Conservation (phyloP, 2,113 vertebrate species). For the Cariama cristata region DNA sequence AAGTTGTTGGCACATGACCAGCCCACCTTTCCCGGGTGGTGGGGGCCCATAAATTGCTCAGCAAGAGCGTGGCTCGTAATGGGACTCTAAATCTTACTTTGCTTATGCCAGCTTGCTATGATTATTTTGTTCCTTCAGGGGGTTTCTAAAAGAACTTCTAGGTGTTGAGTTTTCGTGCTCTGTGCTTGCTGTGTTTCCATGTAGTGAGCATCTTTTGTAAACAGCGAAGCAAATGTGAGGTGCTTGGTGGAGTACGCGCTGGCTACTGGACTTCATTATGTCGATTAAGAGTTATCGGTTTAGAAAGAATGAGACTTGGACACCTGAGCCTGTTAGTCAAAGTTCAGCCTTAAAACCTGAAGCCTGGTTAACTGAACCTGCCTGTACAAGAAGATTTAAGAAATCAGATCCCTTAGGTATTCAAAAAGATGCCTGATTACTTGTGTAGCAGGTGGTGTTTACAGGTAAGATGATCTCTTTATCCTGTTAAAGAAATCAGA, state of each 20-base stretch:
- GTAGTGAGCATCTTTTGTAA: not conserved
- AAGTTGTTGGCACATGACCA: not conserved
- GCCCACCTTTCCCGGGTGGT: not conserved
- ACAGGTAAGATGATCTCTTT: conserved; percentile 12
- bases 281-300: not conserved
- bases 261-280: not conserved
- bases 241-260: not conserved
- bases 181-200: not conserved
- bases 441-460: not conserved
- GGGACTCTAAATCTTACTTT: not conserved
- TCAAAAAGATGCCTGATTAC: not conserved
- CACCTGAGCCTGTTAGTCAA: conserved; percentile 34
- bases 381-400: not conserved
- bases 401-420: not conserved
- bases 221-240: not conserved
- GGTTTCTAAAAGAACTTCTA: not conserved
- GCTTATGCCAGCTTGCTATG: not conserved
- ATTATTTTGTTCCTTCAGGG: not conserved
- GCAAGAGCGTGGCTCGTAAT: rapidly evolving
- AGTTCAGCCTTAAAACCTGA: not conserved
- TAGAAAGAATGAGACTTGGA: not conserved
- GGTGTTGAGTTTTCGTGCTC: not conserved
- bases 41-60: not conserved
- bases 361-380: not conserved
- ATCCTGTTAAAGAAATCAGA: not conserved